These are phyloP conservation scores for Paraescarpia echinospica DNA, from an alignment of 1,140 invertebrate genomes.

Conservation along the genomic window DNA sequence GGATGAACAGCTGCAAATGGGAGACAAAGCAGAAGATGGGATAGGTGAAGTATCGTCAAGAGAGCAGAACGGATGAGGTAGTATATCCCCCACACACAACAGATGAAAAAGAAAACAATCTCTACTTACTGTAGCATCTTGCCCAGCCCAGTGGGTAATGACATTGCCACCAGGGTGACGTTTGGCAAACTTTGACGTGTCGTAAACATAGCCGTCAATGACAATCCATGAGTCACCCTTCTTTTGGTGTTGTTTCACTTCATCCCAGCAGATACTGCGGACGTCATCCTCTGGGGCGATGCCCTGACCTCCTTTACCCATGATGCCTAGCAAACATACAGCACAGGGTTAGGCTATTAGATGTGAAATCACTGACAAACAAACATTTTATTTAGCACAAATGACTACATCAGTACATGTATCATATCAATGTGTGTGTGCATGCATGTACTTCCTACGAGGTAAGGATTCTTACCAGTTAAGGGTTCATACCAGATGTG, in stretches of 20 bases:
- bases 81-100: not conserved
- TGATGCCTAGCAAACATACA: not conserved
- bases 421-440: not conserved
- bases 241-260: slow-evolving; percentile 45
- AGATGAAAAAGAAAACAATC: not conserved
- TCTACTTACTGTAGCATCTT: slow-evolving; percentile 56
- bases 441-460: not conserved
- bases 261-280: slow-evolving; percentile 38
- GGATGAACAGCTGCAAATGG: not conserved
- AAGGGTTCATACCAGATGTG: too few relatives aligned
- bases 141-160: slow-evolving; percentile 52
- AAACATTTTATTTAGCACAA: not conserved
- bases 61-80: too few relatives aligned
- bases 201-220: slow-evolving; percentile 52
- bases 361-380: not conserved
- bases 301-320: slow-evolving; percentile 11
- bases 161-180: slow-evolving; percentile 56
- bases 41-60: too few relatives aligned
- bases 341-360: not conserved
- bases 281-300: not conserved
- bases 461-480: too few relatives aligned
- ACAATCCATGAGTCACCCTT: slow-evolving; percentile 51
- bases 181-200: slow-evolving; percentile 51
- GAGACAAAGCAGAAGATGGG: too few relatives aligned
- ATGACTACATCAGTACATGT: too few relatives aligned